Evolutionary conservation across 1,140 invertebrate genomes (phyloP).

Genomic region (Pararge aegeria): DNA sequence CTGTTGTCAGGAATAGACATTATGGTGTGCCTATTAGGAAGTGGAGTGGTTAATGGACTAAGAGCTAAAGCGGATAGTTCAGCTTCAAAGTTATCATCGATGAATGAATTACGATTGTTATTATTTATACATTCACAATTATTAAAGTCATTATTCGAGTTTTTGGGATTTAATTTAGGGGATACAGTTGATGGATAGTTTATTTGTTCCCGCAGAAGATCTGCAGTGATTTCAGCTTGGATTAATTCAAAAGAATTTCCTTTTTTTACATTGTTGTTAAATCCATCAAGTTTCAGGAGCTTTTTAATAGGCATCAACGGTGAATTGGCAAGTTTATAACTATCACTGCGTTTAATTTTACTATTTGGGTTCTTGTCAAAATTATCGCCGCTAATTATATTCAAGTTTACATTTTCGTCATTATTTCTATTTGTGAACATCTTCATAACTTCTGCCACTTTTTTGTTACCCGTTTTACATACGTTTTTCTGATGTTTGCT

Average conservation of each 20-base stretch:
- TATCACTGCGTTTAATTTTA: conserved; percentile 90
- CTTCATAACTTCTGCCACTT: conserved; percentile 74
- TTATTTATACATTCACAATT: conserved; percentile 53
- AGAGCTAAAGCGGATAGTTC: conserved; percentile 66
- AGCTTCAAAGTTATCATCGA: conserved; percentile 69
- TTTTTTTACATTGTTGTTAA: conserved; percentile 66
- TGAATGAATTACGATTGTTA: conserved; percentile 45
- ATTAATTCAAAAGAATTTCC: conserved; percentile 79
- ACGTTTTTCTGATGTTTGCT: conserved; percentile 50
- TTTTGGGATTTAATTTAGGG: conserved; percentile 62
- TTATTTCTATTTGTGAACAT: conserved; percentile 69
- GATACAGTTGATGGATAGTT: conserved; percentile 85
- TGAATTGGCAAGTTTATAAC: conserved; percentile 91
- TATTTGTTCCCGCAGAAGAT: conserved; percentile 83
- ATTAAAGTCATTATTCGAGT: conserved; percentile 39
- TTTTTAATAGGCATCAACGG: conserved; percentile 82
- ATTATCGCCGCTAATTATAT: conserved; percentile 31
- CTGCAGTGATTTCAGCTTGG: conserved; percentile 82
- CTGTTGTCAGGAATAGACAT: conserved; percentile 54
- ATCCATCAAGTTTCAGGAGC: conserved; percentile 72
- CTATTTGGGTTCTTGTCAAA: conserved; percentile 52
- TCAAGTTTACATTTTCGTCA: conserved; percentile 37
- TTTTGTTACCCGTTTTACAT: conserved; percentile 52
- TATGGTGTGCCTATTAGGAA: conserved; percentile 61
- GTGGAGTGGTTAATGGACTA: conserved; percentile 70